Evolutionary conservation across 2,113 vertebrate genomes (phyloP).

Genomic region (Sinocyclocheilus grahami): DNA sequence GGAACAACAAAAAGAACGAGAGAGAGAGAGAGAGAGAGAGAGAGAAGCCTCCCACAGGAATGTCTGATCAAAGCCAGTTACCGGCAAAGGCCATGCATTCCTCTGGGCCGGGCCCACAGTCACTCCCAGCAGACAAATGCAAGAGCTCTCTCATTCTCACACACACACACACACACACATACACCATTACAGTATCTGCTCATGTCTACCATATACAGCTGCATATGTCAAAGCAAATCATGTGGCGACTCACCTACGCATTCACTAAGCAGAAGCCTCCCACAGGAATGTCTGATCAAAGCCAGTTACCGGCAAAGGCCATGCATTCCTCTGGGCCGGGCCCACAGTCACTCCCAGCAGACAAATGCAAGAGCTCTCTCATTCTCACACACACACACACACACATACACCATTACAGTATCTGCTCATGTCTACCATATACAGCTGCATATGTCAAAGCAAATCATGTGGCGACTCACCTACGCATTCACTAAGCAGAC

Average conservation of each 20-base stretch:
- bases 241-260: neutral
- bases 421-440: neutral
- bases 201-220: neutral
- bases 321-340: conserved; percentile 78
- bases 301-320: conserved; percentile 82
- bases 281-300: conserved; percentile 87
- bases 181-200: conserved; percentile 26
- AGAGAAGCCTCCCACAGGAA: conserved; percentile 82
- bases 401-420: conserved; percentile 20
- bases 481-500: neutral
- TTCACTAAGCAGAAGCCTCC: conserved; percentile 71
- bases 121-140: conserved; percentile 71
- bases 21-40: neutral
- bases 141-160: conserved; percentile 39
- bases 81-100: conserved; percentile 82
- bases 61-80: conserved; percentile 85
- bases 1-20: neutral
- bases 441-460: neutral
- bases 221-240: neutral
- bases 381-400: neutral
- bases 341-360: conserved; percentile 77
- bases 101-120: conserved; percentile 77
- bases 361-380: conserved; percentile 57
- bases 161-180: conserved; percentile 15
- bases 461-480: neutral